These are phyloP conservation scores for Morinoia aosen DNA, from an alignment of 2,888 invertebrate genomes.

Conservation along the genomic window DNA sequence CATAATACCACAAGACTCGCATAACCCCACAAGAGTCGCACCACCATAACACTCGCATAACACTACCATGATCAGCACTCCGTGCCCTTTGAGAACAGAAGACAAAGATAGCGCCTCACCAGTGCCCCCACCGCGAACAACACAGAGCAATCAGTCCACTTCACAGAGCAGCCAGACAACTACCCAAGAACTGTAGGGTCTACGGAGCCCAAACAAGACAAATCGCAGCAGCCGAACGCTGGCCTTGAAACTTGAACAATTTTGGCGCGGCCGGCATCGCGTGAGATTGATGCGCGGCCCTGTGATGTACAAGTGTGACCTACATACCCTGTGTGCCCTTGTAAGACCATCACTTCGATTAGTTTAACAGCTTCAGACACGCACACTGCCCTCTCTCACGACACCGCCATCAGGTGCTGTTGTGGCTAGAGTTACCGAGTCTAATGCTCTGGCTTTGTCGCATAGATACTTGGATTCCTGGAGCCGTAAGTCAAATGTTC, in stretches of 20 bases:
- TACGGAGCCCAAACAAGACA: neutral
- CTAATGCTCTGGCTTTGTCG: neutral
- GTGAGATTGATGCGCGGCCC: neutral
- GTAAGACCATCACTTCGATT: neutral
- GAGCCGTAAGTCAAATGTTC: too few species aligned
- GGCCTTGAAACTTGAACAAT: neutral
- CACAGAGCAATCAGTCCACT: neutral
- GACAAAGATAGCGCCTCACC: too few species aligned
- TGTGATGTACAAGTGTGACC: constrained; percentile 1
- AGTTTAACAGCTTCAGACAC: neutral
- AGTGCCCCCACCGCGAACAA: neutral
- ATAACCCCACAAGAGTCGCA: too few species aligned
- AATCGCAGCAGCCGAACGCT: neutral
- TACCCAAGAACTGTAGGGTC: neutral
- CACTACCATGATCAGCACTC: too few species aligned
- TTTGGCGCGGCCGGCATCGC: neutral
- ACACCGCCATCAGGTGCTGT: neutral
- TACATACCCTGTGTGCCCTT: neutral
- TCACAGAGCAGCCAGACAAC: neutral
- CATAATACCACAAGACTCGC: too few species aligned
- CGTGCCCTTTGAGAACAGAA: too few species aligned
- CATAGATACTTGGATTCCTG: too few species aligned
- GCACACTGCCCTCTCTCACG: neutral
- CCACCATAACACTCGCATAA: too few species aligned
- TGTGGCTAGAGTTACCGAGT: neutral